Conservation (phyloP, 2,113 vertebrate species). For the Pandion haliaetus region DNA sequence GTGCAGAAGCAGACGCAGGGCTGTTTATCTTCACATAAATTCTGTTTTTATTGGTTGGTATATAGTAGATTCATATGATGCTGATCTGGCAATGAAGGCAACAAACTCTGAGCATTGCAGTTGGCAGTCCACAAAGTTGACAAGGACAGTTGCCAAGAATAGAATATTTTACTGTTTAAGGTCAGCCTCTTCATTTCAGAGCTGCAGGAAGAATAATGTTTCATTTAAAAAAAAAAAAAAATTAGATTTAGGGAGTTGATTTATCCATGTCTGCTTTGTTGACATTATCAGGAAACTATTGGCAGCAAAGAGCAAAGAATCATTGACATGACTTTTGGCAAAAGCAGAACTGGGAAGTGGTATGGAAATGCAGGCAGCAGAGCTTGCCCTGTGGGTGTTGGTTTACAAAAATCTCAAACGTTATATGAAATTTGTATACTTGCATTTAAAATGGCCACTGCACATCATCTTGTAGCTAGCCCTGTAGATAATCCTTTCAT, state of each 20-base stretch:
- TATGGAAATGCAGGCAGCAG: not conserved
- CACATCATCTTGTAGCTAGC: not conserved
- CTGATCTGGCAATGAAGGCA: constrained; percentile 29
- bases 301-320: not conserved
- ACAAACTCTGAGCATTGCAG: not conserved
- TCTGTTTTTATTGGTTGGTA: not conserved
- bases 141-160: not conserved
- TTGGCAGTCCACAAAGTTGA: not conserved
- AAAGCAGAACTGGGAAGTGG: not conserved
- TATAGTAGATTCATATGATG: not conserved
- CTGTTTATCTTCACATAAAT: not conserved
- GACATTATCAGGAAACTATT: not conserved
- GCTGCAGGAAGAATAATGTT: not conserved
- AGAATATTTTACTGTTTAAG: not conserved
- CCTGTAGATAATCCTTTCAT: not conserved
- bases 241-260: not conserved
- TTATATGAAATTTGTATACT: not conserved
- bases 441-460: not conserved
- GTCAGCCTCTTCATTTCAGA: not conserved
- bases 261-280: not conserved
- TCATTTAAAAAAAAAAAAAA: not conserved
- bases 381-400: not conserved
- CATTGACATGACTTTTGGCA: not conserved
- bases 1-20: not conserved
- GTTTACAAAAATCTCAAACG: not conserved